A percentile compares a stretch with the other conserved stretches of the same genome.
Evolutionary conservation across 2,113 vertebrate species (phyloP).

Genomic region (Pollimyrus isidori): DNA sequence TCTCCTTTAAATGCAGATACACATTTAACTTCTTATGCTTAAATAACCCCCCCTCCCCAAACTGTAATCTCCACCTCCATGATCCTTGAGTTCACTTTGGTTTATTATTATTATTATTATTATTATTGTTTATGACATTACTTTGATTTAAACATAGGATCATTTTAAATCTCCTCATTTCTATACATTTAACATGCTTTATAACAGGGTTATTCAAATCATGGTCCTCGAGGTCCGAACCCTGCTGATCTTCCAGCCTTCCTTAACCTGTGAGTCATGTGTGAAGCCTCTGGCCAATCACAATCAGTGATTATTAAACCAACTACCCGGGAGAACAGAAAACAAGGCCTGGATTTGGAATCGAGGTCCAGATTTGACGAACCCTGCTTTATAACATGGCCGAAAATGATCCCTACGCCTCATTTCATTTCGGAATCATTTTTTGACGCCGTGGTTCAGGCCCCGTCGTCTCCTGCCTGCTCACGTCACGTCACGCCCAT

Average conservation of each 20-base stretch:
- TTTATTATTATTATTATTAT: neutral
- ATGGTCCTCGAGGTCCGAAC: no score
- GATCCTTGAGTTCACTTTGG: neutral
- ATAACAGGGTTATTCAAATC: no score
- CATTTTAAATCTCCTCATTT: neutral
- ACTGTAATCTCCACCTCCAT: neutral
- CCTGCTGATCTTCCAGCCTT: no score
- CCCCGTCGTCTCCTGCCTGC: neutral
- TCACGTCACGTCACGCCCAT: slow-evolving; percentile 18
- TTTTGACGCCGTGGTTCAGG: neutral
- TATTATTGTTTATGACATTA: neutral
- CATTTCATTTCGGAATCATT: slow-evolving; percentile 11
- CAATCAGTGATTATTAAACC: no score
- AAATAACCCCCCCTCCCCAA: neutral
- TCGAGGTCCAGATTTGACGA: no score
- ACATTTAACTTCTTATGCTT: neutral
- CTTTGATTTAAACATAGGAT: neutral
- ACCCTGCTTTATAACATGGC: neutral
- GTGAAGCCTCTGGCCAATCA: no score
- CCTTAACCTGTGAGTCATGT: no score
- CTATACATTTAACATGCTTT: neutral
- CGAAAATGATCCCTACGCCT: neutral
- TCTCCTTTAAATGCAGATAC: neutral
- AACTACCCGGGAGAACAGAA: no score
- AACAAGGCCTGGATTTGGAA: no score